Evolutionary conservation across 2,888 invertebrate genomes (phyloP).

Genomic region (Tanypteryx hageni): DNA sequence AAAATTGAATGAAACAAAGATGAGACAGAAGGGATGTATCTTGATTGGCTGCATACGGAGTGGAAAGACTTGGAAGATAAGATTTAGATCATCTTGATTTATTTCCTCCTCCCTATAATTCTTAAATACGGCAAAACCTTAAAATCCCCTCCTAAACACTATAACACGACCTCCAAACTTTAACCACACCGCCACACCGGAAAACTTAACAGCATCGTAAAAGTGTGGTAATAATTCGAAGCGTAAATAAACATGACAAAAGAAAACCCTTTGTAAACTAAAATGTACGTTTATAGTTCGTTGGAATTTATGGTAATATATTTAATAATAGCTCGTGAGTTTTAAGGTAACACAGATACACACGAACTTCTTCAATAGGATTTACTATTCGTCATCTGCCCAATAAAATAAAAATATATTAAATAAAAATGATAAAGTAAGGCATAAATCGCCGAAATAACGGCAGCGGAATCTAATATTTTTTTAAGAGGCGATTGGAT

Average conservation of each 20-base stretch:
- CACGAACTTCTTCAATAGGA: too few relatives aligned
- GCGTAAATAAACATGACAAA: background rate
- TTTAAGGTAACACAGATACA: too few relatives aligned
- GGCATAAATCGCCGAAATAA: too few relatives aligned
- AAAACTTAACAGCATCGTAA: background rate
- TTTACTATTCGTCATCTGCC: too few relatives aligned
- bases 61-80: background rate
- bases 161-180: background rate
- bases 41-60: background rate
- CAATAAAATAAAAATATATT: too few relatives aligned
- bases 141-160: background rate
- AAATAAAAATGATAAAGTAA: too few relatives aligned
- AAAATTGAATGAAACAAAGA: too few relatives aligned
- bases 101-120: background rate
- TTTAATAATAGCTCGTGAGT: background rate
- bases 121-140: background rate
- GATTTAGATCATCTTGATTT: background rate
- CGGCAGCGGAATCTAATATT: too few relatives aligned
- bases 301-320: background rate
- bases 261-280: constrained; percentile 19
- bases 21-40: too few relatives aligned
- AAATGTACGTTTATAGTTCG: background rate
- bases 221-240: background rate
- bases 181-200: background rate
- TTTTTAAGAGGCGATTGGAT: too few relatives aligned